These are phyloP conservation scores for Mobula hypostoma DNA, from an alignment of 2,113 vertebrate genomes.

Conservation along the genomic window DNA sequence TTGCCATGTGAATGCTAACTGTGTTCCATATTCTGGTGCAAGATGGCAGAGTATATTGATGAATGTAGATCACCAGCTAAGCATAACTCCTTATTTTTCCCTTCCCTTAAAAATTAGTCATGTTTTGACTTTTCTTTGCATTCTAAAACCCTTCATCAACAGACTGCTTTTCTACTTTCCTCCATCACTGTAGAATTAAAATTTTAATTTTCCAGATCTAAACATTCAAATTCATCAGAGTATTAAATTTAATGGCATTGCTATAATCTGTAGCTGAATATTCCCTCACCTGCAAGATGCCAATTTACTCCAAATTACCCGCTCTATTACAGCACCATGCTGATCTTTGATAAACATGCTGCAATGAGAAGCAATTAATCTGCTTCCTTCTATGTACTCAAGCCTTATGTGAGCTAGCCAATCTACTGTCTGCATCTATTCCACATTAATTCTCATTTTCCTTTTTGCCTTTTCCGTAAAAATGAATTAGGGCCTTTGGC, in stretches of 20 bases:
- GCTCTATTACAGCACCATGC: not conserved
- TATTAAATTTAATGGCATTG: not conserved
- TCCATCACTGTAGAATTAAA: not conserved
- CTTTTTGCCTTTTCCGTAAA: not conserved
- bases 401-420: not conserved
- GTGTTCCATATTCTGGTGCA: not conserved
- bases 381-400: not conserved
- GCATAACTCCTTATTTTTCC: not conserved
- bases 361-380: not conserved
- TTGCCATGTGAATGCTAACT: not conserved
- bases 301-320: not conserved
- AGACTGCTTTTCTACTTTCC: not conserved
- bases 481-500: not conserved
- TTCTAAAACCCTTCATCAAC: not conserved
- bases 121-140: not conserved
- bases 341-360: not conserved
- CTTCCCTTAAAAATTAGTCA: not conserved
- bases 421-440: not conserved
- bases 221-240: not conserved
- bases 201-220: conserved; percentile 12
- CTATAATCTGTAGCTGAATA: conserved; percentile 5
- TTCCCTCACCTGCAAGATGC: not conserved
- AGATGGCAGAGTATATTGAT: not conserved
- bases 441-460: not conserved
- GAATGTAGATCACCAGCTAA: not conserved